phyloP scores from a whole-genome alignment of 2,113 vertebrate species.

The Chaetops frenatus region DNA sequence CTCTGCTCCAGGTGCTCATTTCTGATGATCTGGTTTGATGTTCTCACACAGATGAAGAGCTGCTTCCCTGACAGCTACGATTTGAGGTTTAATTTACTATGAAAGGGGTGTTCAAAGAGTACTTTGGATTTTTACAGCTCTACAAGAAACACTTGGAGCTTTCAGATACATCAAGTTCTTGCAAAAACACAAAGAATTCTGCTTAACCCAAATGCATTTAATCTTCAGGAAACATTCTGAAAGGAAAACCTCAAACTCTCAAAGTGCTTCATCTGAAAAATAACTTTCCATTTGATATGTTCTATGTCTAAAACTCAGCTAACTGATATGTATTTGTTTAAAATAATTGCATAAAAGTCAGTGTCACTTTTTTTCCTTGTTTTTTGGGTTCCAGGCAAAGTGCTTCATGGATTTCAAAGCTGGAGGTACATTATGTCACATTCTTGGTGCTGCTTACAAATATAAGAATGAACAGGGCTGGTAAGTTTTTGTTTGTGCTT shows the following conservation, averaged over 20 bases:
- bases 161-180: neutral
- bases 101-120: neutral
- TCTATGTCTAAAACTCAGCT: neutral
- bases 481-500: slow-evolving; percentile 73
- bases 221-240: neutral
- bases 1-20: neutral
- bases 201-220: neutral
- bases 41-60: neutral
- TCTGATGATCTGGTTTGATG: neutral
- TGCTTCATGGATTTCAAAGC: slow-evolving; percentile 99
- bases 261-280: neutral
- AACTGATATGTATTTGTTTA: neutral
- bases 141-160: neutral
- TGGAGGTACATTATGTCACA: slow-evolving; percentile 91
- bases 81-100: neutral
- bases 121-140: neutral
- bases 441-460: slow-evolving; percentile 96
- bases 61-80: neutral
- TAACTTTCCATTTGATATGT: neutral
- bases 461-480: slow-evolving; percentile 98
- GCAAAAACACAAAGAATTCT: neutral
- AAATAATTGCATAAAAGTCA: neutral
- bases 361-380: neutral
- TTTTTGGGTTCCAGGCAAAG: slow-evolving; percentile 80
- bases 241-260: neutral